Conservation (phyloP, 2,888 invertebrate genomes). For the Tortrix viridana region DNA sequence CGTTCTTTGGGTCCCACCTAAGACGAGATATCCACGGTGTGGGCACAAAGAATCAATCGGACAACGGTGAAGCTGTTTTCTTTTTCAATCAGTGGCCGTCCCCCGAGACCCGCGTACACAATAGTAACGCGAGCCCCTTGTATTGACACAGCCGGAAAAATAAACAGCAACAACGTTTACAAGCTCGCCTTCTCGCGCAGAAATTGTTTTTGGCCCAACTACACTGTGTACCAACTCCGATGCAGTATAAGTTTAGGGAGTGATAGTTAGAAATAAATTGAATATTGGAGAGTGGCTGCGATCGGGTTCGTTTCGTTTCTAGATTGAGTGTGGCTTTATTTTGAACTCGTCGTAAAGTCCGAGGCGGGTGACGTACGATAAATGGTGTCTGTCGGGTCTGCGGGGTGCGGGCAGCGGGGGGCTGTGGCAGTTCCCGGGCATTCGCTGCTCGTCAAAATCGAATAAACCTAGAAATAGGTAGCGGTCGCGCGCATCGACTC, state of each 20-base stretch:
- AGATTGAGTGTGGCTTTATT: conserved; percentile 70
- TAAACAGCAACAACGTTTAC: conserved; percentile 4
- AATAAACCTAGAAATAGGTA: conserved; percentile 23
- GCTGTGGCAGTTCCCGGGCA: conserved; percentile 11
- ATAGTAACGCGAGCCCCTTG: conserved; percentile 51
- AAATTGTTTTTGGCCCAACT: conserved; percentile 14
- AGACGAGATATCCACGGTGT: conserved; percentile 63
- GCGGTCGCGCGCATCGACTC: conserved; percentile 16
- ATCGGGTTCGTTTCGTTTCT: conserved; percentile 57
- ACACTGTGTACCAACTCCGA: conserved; percentile 49
- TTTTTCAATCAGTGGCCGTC: conserved; percentile 79
- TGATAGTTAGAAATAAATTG: conserved; percentile 77
- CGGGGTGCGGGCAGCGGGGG: neutral
- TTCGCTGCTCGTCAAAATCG: conserved; percentile 32
- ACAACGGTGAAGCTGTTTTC: conserved; percentile 77
- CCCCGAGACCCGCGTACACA: conserved; percentile 61
- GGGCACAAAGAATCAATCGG: conserved; percentile 77
- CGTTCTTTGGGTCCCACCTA: conserved; percentile 47
- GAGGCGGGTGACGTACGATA: conserved; percentile 39
- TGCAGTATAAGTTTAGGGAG: conserved; percentile 50
- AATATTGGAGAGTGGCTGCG: conserved; percentile 65
- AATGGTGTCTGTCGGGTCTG: conserved; percentile 43
- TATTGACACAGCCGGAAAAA: conserved; percentile 51
- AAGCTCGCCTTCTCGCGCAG: conserved; percentile 35
- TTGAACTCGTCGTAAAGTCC: conserved; percentile 60